Percentiles rank a stretch among this genome's conserved stretches.
These are phyloP conservation scores for Rhinella marina DNA, from an alignment of 2,797 vertebrate species.

Conservation along the genomic window DNA sequence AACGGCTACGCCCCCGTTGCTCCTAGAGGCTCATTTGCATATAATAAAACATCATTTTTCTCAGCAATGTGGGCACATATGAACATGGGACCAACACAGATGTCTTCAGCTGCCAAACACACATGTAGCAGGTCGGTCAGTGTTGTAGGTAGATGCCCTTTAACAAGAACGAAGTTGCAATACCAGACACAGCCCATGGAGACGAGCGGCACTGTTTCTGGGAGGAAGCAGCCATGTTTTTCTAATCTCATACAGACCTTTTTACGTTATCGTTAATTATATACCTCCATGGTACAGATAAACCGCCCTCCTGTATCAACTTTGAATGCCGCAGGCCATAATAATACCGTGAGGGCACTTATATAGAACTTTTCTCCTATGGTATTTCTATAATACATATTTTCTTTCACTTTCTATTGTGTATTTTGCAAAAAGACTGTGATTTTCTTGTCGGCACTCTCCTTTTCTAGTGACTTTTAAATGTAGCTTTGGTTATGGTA, in stretches of 20 bases:
- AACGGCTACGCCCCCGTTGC: too few relatives aligned
- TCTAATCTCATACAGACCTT: not conserved
- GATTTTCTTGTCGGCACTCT: constrained; percentile 15
- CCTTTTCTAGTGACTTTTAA: constrained; percentile 9
- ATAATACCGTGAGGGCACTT: not conserved
- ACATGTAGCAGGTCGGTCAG: too few relatives aligned
- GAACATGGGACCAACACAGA: too few relatives aligned
- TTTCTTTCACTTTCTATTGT: not conserved
- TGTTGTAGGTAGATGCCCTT: too few relatives aligned
- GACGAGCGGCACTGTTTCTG: too few relatives aligned
- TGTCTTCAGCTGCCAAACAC: too few relatives aligned
- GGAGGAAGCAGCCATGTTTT: too few relatives aligned
- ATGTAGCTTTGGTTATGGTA: constrained; percentile 14
- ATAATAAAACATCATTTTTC: too few relatives aligned
- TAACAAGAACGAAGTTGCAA: too few relatives aligned
- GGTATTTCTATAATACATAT: constrained; percentile 4
- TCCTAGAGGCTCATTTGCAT: too few relatives aligned
- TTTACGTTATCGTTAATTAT: not conserved
- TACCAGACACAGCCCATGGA: too few relatives aligned
- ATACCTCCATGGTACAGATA: not conserved
- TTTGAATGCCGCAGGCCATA: not conserved
- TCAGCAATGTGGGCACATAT: too few relatives aligned
- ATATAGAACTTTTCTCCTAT: constrained; percentile 18
- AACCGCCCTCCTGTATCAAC: not conserved
- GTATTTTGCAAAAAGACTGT: not conserved